Evolutionary conservation across 2,113 vertebrate genomes (phyloP), one percentile per base, ranked within the genome.

Genomic region (Carassius carassius): DNA sequence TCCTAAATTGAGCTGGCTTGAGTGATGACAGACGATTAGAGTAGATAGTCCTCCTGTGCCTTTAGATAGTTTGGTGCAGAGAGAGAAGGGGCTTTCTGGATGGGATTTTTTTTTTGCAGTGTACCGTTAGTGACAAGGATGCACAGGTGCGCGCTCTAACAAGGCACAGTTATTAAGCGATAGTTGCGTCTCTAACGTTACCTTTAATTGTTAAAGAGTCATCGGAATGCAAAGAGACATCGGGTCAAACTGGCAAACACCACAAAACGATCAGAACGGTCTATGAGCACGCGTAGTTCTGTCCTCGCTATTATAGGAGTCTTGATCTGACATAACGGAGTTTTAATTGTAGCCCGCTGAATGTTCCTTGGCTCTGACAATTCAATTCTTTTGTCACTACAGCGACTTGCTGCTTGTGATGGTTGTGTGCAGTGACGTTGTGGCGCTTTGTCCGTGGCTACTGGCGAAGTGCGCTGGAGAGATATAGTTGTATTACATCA

Each of bases 1-100:
- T 93, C 94, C 47, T 79, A 94, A 95, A 92, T 95, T 93, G 93
- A 95, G 94, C 92, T 91, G 85, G 92, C 87, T 13, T 88, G 88
- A 91, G 85, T 91, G 90, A 93, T 93, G 93, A 91, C 93, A 94
- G 90, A 92, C 94, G 94, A 92, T 92, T 92, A 94, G 93, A 90
- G 86, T 44, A 87, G 85, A 85, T 69, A 80, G 81, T 84, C 73
- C 60, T 69, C 72, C 73, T 86, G 44, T 19, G 51, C 7, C n/a
- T 65, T 23, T 29, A 65, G 84, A 54, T 60, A 81, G 85, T 73
- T 89, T 29, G 67, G 8, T 65, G n/a, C 77, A 47, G 44, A 80
- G 17, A 16, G 85, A 35, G 69, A 62, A 65, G 74, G 67, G 70
- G 73, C 12, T 70, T 81, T 70, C 44, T 37, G 19, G 44, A 81